Conservation (phyloP, 2,113 vertebrate species). For the Channa argus region DNA sequence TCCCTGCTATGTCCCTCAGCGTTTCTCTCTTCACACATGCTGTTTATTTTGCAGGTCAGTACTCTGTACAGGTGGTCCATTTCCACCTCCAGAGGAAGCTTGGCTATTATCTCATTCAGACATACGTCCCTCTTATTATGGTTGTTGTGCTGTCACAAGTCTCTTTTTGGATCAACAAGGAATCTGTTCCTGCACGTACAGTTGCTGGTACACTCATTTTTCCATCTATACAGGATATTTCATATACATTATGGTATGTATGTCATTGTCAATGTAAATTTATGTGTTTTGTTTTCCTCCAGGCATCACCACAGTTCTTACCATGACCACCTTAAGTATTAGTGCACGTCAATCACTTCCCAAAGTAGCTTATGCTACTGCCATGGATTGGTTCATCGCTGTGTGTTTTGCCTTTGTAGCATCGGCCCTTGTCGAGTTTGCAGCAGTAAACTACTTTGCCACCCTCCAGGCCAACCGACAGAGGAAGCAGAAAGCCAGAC, state of each 20-base stretch:
- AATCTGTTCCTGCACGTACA: slow-evolving; percentile 86
- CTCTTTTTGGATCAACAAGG: slow-evolving; percentile 90
- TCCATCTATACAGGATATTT: background rate
- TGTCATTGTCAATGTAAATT: background rate
- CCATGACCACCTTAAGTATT: slow-evolving; percentile 97
- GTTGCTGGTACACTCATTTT: slow-evolving; percentile 79
- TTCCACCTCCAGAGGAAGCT: slow-evolving; percentile 94
- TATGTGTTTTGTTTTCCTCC: slow-evolving; percentile 33
- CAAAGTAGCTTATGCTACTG: slow-evolving; percentile 94
- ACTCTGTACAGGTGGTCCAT: slow-evolving; percentile 94
- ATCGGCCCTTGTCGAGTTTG: slow-evolving; percentile 94
- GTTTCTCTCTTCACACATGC: slow-evolving; percentile 58
- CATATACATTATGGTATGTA: background rate
- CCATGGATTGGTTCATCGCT: slow-evolving; percentile 98
- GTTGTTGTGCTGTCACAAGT: slow-evolving; percentile 88
- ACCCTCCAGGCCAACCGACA: slow-evolving; percentile 87
- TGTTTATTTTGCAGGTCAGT: slow-evolving; percentile 91
- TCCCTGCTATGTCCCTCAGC: slow-evolving; percentile 25
- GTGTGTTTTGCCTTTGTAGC: slow-evolving; percentile 97
- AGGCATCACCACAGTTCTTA: slow-evolving; percentile 96
- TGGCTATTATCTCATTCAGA: slow-evolving; percentile 89
- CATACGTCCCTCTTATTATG: slow-evolving; percentile 87
- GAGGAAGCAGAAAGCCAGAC: slow-evolving; percentile 80
- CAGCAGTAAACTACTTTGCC: slow-evolving; percentile 96
- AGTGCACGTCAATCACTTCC: slow-evolving; percentile 94